Evolutionary conservation across 2,888 invertebrate species (phyloP).

Genomic region (Nymphalis c-album): DNA sequence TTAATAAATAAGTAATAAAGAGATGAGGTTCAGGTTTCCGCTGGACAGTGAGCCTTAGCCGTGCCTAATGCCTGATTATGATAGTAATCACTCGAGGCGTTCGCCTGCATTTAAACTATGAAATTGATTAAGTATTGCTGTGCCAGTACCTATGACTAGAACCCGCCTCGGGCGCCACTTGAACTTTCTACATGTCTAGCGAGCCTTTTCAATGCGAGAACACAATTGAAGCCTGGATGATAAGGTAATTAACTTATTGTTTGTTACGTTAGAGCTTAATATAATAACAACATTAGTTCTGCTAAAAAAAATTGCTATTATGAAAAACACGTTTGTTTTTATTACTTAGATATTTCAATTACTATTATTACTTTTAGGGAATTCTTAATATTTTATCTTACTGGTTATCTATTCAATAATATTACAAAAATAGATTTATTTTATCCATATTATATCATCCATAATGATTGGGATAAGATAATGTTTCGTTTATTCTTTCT

Average conservation of each 20-base stretch:
- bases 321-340: too few relatives aligned
- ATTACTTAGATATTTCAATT: too few relatives aligned
- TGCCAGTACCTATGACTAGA: conserved; percentile 11
- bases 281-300: neutral
- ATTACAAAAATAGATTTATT: too few relatives aligned
- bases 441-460: too few relatives aligned
- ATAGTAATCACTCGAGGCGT: conserved; percentile 32
- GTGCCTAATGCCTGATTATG: conserved; percentile 33
- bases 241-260: neutral
- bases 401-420: too few relatives aligned
- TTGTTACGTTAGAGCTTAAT: neutral
- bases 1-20: too few relatives aligned
- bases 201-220: neutral
- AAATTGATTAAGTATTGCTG: conserved; percentile 35
- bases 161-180: conserved; percentile 30
- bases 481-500: too few relatives aligned
- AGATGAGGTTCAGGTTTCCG: too few relatives aligned
- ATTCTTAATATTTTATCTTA: too few relatives aligned
- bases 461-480: too few relatives aligned
- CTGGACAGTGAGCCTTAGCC: conserved; percentile 20
- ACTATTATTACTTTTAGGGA: too few relatives aligned
- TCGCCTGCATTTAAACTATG: conserved; percentile 36
- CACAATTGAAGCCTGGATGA: neutral
- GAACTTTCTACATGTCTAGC: conserved; percentile 30
- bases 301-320: neutral